Percentiles rank a stretch among this genome's conserved stretches.
phyloP scores from a whole-genome alignment of 2,888 invertebrate genomes.

The Nomada fabriciana region DNA sequence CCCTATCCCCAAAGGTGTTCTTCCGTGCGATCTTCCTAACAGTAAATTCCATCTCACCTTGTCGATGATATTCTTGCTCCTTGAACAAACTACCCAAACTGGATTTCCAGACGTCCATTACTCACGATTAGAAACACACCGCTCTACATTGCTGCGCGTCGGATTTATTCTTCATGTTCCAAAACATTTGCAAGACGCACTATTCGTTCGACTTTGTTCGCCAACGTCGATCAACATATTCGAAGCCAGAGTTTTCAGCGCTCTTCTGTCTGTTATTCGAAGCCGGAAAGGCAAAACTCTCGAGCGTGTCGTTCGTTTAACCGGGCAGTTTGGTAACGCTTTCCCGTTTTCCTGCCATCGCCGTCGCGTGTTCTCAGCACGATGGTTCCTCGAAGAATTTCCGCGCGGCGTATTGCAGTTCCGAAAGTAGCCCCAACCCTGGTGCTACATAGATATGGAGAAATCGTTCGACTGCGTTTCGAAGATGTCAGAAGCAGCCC shows the following conservation, averaged over 20 bases:
- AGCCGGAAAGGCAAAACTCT: slow-evolving; percentile 32
- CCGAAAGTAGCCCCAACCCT: slow-evolving; percentile 47
- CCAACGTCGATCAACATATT: background rate
- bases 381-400: slow-evolving; percentile 54
- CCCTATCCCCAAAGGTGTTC: no score
- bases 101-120: no score
- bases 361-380: slow-evolving; percentile 22
- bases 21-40: no score
- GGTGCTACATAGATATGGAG: slow-evolving; percentile 12
- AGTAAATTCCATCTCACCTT: no score
- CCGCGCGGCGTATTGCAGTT: slow-evolving; percentile 40
- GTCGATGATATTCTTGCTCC: no score
- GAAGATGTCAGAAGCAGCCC: slow-evolving; percentile 20
- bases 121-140: no score
- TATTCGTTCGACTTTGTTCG: background rate
- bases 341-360: slow-evolving; percentile 53
- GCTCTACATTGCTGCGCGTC: no score
- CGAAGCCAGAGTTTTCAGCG: no score
- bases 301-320: slow-evolving; percentile 43
- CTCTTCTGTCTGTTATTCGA: background rate
- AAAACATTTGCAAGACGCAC: background rate
- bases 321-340: slow-evolving; percentile 36
- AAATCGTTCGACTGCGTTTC: slow-evolving; percentile 41
- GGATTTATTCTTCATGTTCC: no score
- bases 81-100: no score